Evolutionary conservation across 1,140 invertebrate genomes (phyloP).

Genomic region (Dendrolimus kikuchii): DNA sequence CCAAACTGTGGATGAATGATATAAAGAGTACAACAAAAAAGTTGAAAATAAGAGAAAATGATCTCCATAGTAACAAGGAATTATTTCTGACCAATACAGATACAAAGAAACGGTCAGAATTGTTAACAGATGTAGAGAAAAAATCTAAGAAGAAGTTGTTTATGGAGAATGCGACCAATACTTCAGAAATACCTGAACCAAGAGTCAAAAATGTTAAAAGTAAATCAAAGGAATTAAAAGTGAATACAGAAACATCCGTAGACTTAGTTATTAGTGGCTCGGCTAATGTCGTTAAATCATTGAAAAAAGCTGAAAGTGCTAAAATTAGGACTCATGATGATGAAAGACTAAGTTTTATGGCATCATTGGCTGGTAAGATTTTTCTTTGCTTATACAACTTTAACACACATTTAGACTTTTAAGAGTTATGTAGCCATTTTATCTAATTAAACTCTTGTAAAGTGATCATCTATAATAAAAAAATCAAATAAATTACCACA

Average conservation of each 20-base stretch:
- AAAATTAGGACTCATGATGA: conserved; percentile 25
- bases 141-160: conserved; percentile 57
- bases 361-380: conserved; percentile 49
- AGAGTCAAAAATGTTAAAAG: conserved; percentile 31
- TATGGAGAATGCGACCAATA: conserved; percentile 46
- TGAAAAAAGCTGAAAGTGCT: conserved; percentile 29
- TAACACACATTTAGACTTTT: no score
- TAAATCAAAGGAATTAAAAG: conserved; percentile 38
- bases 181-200: conserved; percentile 39
- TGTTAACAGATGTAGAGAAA: conserved; percentile 28
- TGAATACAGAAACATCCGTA: conserved; percentile 41
- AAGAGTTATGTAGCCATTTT: no score
- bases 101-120: conserved; percentile 30
- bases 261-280: conserved; percentile 42
- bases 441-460: no score
- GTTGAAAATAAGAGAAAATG: conserved; percentile 3
- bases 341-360: conserved; percentile 50
- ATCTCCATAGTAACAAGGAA: conserved; percentile 21
- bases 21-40: conserved; percentile 41
- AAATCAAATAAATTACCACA: no score
- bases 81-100: conserved; percentile 48
- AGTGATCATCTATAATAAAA: no score
- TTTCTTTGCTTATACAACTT: not conserved
- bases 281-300: conserved; percentile 32
- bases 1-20: conserved; percentile 30